Evolutionary conservation across 2,797 vertebrate genomes (phyloP).

Genomic region (Sarcoramphus papa): DNA sequence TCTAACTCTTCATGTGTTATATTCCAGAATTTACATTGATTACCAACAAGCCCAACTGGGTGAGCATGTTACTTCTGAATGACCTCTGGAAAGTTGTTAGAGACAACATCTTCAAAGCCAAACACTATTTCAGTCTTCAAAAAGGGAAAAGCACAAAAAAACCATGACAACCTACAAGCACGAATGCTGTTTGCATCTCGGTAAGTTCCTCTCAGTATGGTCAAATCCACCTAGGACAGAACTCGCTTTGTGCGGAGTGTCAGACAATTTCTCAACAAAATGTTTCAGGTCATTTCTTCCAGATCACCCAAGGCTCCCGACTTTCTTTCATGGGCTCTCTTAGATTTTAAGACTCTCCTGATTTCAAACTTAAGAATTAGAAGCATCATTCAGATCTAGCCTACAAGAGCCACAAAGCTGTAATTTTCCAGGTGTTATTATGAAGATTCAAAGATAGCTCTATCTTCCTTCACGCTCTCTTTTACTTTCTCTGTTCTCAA

Average conservation of each 20-base stretch:
- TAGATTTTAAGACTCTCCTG: neutral
- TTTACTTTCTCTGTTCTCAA: neutral
- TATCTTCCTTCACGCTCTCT: neutral
- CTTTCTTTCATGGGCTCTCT: neutral
- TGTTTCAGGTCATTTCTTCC: neutral
- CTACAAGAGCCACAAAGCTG: neutral
- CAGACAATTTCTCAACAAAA: neutral
- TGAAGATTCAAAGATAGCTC: neutral
- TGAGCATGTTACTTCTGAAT: neutral
- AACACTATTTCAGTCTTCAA: neutral
- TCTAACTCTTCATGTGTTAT: neutral
- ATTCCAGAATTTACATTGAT: neutral
- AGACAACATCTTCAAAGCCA: neutral
- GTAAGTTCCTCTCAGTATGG: neutral
- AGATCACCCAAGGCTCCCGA: neutral
- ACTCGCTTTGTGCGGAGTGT: neutral
- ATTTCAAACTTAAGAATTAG: neutral
- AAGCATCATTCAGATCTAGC: neutral
- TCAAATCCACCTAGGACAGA: neutral
- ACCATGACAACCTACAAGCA: neutral
- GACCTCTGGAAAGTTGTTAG: neutral
- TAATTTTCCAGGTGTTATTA: neutral
- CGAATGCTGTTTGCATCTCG: neutral
- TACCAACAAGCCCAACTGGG: neutral
- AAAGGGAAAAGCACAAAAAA: neutral